A percentile compares a stretch with the other conserved stretches of the same genome.
These are phyloP conservation scores for Adrianichthys oophorus DNA, from an alignment of 2,797 vertebrate genomes.

Conservation along the genomic window DNA sequence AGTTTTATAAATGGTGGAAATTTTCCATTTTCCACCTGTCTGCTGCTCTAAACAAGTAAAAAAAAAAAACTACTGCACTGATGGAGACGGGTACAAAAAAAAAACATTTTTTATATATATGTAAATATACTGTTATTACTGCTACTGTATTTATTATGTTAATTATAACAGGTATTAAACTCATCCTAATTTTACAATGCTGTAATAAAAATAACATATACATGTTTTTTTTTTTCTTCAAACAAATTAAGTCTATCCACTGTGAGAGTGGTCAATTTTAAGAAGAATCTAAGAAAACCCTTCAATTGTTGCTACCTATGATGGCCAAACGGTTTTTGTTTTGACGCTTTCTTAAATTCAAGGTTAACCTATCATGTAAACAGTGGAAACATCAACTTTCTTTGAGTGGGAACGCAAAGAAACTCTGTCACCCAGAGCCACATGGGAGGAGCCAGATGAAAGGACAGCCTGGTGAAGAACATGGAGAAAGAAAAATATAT, in stretches of 20 bases:
- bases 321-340: slow-evolving; percentile 7
- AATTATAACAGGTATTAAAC: too few species aligned
- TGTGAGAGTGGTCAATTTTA: too few species aligned
- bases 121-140: too few species aligned
- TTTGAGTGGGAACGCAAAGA: slow-evolving; percentile 59
- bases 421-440: slow-evolving; percentile 26
- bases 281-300: too few species aligned
- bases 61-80: slow-evolving; percentile 11
- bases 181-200: too few species aligned
- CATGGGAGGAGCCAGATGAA: slow-evolving; percentile 23
- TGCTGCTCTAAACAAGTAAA: slow-evolving; percentile 5
- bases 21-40: slow-evolving; percentile 15
- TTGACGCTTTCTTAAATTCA: slow-evolving; percentile 25
- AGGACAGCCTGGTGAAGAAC: slow-evolving; percentile 11
- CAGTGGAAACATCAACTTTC: slow-evolving; percentile 58
- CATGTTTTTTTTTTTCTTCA: too few species aligned
- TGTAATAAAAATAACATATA: too few species aligned
- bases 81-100: neutral
- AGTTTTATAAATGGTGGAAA: slow-evolving; percentile 15
- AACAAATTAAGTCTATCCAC: too few species aligned
- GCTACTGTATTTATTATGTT: too few species aligned
- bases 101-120: too few species aligned
- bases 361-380: slow-evolving; percentile 44
- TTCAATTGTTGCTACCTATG: neutral
- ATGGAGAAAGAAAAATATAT: slow-evolving; percentile 3